Conservation (phyloP, 64 coral and sea anemone genomes). For the Astreopora myriophthalma region DNA sequence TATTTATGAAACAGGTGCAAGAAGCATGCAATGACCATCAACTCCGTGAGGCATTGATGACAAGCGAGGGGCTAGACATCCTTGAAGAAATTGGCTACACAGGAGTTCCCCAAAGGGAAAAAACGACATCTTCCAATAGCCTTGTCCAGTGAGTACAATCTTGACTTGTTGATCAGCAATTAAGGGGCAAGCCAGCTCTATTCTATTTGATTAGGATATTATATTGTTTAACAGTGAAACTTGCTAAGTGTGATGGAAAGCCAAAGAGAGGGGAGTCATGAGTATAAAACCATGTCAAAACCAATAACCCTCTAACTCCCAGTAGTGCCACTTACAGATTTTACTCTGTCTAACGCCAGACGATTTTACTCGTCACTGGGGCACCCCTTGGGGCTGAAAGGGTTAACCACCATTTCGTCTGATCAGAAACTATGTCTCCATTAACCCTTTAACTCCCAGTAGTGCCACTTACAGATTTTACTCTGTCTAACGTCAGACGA, state of each 20-base stretch:
- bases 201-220: neutral
- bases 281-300: neutral
- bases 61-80: constrained; percentile 12
- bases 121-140: neutral
- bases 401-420: too few species aligned
- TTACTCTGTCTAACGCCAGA: too few species aligned
- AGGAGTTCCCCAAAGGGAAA: constrained; percentile 41
- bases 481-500: too few species aligned
- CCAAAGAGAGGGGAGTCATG: neutral
- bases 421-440: too few species aligned
- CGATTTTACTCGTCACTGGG: too few species aligned
- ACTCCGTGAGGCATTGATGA: constrained; percentile 4
- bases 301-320: too few species aligned
- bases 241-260: neutral
- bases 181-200: neutral
- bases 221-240: neutral
- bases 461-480: too few species aligned
- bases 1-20: neutral
- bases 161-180: neutral
- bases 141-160: constrained; percentile 29
- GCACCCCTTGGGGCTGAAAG: too few species aligned
- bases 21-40: constrained; percentile 2
- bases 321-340: too few species aligned
- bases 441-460: too few species aligned
- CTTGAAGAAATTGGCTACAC: constrained; percentile 27